A percentile compares a stretch with the other conserved stretches of the same genome.
Evolutionary conservation across 2,797 vertebrate species (phyloP).

Genomic region (Malurus splendens): DNA sequence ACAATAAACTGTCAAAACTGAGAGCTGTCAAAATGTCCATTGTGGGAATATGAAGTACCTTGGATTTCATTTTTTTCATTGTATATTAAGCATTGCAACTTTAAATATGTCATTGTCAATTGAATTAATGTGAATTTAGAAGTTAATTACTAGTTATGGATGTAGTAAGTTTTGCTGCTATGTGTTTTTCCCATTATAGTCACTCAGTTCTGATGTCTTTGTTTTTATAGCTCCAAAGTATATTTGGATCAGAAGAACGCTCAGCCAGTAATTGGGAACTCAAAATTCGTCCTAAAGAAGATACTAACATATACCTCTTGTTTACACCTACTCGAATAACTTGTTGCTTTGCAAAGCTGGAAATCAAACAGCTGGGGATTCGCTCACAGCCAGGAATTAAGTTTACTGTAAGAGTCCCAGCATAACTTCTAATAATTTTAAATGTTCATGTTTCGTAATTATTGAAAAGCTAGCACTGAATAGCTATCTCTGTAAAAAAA

Average conservation of each 20-base stretch:
- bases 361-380: conserved; percentile 91
- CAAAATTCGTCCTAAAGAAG: conserved; percentile 86
- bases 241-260: conserved; percentile 87
- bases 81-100: not conserved
- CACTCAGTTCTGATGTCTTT: not conserved
- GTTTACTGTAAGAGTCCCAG: conserved; percentile 83
- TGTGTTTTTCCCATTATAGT: not conserved
- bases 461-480: not conserved
- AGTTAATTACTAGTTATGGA: not conserved
- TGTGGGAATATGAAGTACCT: not conserved
- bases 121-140: not conserved
- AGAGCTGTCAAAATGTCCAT: fast-evolving
- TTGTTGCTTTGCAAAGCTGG: conserved; percentile 92
- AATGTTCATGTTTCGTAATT: not conserved
- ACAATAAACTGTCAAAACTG: not conserved
- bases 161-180: not conserved
- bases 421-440: not conserved
- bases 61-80: not conserved
- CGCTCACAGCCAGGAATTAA: conserved; percentile 86
- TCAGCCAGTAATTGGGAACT: conserved; percentile 85
- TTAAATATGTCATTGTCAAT: not conserved
- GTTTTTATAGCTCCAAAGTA: conserved; percentile 83
- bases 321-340: conserved; percentile 89
- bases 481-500: not conserved
- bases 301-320: conserved; percentile 82